Percentiles rank a stretch among this genome's conserved stretches.
Conservation (phyloP, 2,888 invertebrate genomes). For the Cancer borealis region DNA sequence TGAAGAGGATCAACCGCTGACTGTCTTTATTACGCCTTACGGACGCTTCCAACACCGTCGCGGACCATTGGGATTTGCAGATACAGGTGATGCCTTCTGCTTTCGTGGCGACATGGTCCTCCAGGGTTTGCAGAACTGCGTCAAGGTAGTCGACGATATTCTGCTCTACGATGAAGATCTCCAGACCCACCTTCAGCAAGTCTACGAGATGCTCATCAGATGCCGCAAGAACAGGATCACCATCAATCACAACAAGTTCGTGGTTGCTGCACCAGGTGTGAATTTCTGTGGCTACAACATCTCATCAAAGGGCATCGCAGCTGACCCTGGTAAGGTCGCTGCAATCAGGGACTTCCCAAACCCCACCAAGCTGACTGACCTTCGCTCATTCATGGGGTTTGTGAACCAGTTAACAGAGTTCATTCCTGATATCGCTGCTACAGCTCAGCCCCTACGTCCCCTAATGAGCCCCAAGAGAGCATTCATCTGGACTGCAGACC, state of each 20-base stretch:
- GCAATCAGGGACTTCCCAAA: background rate
- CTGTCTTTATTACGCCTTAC: background rate
- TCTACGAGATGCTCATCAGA: too few relatives aligned
- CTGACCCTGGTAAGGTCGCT: background rate
- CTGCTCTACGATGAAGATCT: background rate
- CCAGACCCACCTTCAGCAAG: background rate
- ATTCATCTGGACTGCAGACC: background rate
- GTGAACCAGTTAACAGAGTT: background rate
- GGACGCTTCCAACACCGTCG: too few relatives aligned
- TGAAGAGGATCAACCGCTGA: constrained; percentile 42
- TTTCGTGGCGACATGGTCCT: too few relatives aligned
- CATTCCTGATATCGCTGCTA: background rate
- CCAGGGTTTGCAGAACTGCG: too few relatives aligned
- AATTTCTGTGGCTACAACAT: background rate
- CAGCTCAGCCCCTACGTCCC: background rate
- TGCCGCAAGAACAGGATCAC: background rate
- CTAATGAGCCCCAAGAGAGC: background rate
- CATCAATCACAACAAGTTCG: background rate
- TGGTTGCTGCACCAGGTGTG: too few relatives aligned
- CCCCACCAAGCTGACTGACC: background rate
- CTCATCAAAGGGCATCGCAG: background rate
- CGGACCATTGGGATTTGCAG: too few relatives aligned
- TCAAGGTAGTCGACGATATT: background rate
- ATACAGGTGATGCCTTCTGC: too few relatives aligned
- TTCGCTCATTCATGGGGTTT: constrained; percentile 46